Percentiles rank a stretch among this genome's conserved stretches.
Conservation (phyloP, 2,888 invertebrate species). For the Chydorus sphaericus region DNA sequence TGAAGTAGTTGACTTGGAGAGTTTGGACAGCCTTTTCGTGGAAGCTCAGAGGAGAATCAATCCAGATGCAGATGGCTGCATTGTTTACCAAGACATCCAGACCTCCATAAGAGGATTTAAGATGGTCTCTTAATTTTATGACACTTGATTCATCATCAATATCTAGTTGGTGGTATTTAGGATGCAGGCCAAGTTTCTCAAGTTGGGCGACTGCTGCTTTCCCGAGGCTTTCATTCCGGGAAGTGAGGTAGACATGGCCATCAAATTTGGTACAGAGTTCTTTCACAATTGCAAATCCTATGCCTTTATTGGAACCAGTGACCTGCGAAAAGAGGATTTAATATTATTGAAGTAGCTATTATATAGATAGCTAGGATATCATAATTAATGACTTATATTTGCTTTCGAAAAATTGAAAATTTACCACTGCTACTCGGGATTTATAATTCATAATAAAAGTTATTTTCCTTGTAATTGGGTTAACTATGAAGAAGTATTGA, state of each 20-base stretch:
- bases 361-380: neutral
- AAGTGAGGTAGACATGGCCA: slow-evolving; percentile 30
- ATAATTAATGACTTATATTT: no score
- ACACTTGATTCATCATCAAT: slow-evolving; percentile 45
- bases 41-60: slow-evolving; percentile 42
- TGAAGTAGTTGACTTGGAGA: slow-evolving; percentile 51
- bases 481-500: no score
- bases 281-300: slow-evolving; percentile 25
- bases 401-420: no score
- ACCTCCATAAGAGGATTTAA: slow-evolving; percentile 45
- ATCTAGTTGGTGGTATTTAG: slow-evolving; percentile 52
- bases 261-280: slow-evolving; percentile 26
- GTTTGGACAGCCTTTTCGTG: slow-evolving; percentile 52
- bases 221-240: slow-evolving; percentile 23
- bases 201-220: slow-evolving; percentile 22
- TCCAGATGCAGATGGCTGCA: slow-evolving; percentile 51
- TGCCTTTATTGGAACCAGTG: slow-evolving; percentile 26
- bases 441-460: no score
- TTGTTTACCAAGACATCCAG: slow-evolving; percentile 61
- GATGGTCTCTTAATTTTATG: slow-evolving; percentile 39
- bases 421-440: slow-evolving; percentile 12
- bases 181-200: slow-evolving; percentile 27
- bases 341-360: no score
- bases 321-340: slow-evolving; percentile 15
- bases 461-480: no score